A percentile compares a stretch with the other conserved stretches of the same genome.
phyloP scores from a whole-genome alignment of 2,797 vertebrate genomes.

The Coluber constrictor region DNA sequence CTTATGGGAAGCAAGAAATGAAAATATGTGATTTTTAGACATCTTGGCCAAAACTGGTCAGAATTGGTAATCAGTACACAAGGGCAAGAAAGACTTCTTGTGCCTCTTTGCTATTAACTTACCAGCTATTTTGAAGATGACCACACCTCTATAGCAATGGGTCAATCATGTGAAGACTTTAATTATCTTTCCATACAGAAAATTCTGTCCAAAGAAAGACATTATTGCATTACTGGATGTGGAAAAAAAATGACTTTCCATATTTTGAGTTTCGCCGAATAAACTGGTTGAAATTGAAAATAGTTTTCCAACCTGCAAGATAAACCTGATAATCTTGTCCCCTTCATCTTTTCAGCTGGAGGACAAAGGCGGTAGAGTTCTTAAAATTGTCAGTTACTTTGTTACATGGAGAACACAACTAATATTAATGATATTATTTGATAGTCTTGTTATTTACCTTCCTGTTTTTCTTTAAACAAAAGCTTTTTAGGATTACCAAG shows the following conservation, averaged over 20 bases:
- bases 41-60: constrained; percentile 58
- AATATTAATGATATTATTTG: constrained; percentile 1
- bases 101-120: constrained; percentile 87
- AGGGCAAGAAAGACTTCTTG: constrained; percentile 68
- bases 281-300: not conserved
- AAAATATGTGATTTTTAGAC: constrained; percentile 56
- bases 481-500: constrained; percentile 13
- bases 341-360: constrained; percentile 1
- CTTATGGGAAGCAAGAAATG: constrained; percentile 58
- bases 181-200: constrained; percentile 59
- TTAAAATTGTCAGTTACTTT: constrained; percentile 17
- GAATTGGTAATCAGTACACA: constrained; percentile 36
- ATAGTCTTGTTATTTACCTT: not conserved
- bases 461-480: not conserved
- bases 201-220: constrained; percentile 46
- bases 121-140: constrained; percentile 85
- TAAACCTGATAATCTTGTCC: constrained; percentile 11
- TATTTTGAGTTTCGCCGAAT: not conserved
- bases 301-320: not conserved
- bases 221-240: constrained; percentile 11
- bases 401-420: constrained; percentile 3
- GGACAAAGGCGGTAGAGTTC: not conserved
- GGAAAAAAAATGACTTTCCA: constrained; percentile 7
- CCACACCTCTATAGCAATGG: constrained; percentile 79
- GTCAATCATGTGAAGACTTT: constrained; percentile 58